Base-by-base conservation (phyloP, 2,113 vertebrate genomes). In the Aptenodytes forsteri region DNA sequence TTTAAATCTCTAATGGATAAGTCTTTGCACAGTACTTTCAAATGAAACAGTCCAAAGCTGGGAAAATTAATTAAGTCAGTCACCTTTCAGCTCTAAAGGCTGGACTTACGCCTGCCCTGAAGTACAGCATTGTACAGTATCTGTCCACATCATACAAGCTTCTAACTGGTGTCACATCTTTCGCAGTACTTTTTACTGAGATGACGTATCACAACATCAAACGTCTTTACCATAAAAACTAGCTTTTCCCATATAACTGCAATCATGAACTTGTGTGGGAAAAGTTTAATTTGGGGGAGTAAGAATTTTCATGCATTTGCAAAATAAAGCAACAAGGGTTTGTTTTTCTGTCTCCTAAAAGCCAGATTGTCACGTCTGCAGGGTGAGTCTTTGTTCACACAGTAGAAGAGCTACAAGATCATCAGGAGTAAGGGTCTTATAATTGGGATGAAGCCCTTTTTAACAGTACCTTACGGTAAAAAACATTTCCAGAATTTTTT, bases 381-480 rank as follows among this genome's bases (percentile, higher is more conserved):
- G 38, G 6, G 4, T 26, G 5, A 76, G 6, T 54, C 16, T 54
- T 73, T 55, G 19, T 40, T 80, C 13, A 58, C 2, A 3, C 3
- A 38, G 22, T 34, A 23, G 21, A 76, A 78, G 1, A 52, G 7
- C 20, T 61, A 29, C 6, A 70, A 80, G 11, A 26, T 46, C 15
- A 80, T 32, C 4, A 67, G 36, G 3, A 54, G 2, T 49, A 80
- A 73, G 3, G 7, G 11, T 46, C 69, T 83, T n/a, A 38, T 3
- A 47, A 27, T 2, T n/a, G 10, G 13, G 84, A 91, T 0, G 0
- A 80, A 89, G 13, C 1, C 1, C 2, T 42, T 66, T 91, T 91
- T 30, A 83, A 27, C 9, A 93, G 21, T 13, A 32, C 10, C 5
- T 59, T 25, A 47, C 0, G 1, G 14, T 16, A 58, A 82, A 66